These are phyloP conservation scores for Limosa lapponica DNA, from an alignment of 2,797 vertebrate species.

Conservation along the genomic window DNA sequence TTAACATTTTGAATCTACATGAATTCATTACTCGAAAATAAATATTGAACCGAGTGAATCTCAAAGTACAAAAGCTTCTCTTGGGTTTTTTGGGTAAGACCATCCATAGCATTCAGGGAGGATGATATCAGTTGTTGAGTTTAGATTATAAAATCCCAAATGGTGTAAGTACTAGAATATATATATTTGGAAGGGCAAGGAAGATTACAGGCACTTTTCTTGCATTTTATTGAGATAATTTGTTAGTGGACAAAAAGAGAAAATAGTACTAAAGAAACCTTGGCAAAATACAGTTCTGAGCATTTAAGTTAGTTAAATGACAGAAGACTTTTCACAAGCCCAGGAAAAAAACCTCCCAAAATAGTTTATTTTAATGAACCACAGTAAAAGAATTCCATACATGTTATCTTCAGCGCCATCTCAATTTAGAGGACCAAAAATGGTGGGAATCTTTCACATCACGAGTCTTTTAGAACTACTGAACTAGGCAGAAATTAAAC, in stretches of 20 bases:
- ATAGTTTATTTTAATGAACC: not conserved
- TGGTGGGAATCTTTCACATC: not conserved
- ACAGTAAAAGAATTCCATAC: not conserved
- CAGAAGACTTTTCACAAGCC: not conserved
- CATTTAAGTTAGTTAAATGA: not conserved
- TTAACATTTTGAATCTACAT: not conserved
- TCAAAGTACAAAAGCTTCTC: not conserved
- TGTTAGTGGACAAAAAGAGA: not conserved
- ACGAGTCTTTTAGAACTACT: not conserved
- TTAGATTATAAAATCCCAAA: not conserved
- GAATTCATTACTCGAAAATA: not conserved
- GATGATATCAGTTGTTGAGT: accelerated
- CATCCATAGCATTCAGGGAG: not conserved
- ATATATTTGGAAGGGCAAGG: not conserved
- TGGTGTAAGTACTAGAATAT: not conserved
- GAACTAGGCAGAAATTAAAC: not conserved
- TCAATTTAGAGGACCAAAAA: not conserved
- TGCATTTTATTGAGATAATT: not conserved
- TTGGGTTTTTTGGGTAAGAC: not conserved
- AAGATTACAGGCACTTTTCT: not conserved
- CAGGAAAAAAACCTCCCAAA: not conserved
- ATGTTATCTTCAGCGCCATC: not conserved
- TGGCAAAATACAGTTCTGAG: not conserved
- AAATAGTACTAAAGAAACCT: not conserved
- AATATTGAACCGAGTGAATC: not conserved